Evolutionary conservation across 2,888 invertebrate genomes (phyloP), one percentile per base, ranked within the genome.

Genomic region (Imbricaverruca yamaguchii): DNA sequence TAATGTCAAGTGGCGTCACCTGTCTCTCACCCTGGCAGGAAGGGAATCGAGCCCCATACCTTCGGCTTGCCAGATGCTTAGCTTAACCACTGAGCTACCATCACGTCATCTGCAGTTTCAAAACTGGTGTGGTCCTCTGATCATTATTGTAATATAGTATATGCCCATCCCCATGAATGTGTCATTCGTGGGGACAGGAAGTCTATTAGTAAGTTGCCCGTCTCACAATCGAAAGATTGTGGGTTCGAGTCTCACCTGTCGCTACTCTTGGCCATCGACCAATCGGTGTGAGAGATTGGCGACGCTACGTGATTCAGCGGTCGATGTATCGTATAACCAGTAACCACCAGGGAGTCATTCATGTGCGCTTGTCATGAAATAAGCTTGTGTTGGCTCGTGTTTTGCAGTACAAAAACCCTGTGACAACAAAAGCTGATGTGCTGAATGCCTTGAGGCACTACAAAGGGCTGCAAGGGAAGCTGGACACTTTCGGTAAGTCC

Each of bases 381-480:
- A n/a, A 77, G 39, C 39, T 3, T 39, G 39, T 39, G 39, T n/a
- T 86, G 86, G 81, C 86, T 80, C 21, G 0, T 56, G 81, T 84
- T 84, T 89, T 89, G 83, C 87, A 93, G 92, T 93, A 93, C 87
- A 90, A 91, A 86, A 91, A 93, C 88, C 88, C 91, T 81, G 91
- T 91, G 80, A 88, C 88, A 80, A 91, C 92, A 1, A 90, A 89
- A 84, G 90, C 91, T 85, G 93, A 94, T 87, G 90, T 93, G n/a
- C 84, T 90, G 78, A 91, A 89, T 86, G 91, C 90, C n/a, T 86
- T 92, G 79, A 89, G 88, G 81, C 88, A 89, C 81, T 94, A 93
- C 86, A 89, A 89, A 84, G 92, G 92, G 83, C 88, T 94, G 82
- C 87, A 89, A 80, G 91, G 91, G 80, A 89, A 89, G 83, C 87